Evolutionary conservation across 2,888 invertebrate genomes (phyloP).

Genomic region (Onchidella celtica): DNA sequence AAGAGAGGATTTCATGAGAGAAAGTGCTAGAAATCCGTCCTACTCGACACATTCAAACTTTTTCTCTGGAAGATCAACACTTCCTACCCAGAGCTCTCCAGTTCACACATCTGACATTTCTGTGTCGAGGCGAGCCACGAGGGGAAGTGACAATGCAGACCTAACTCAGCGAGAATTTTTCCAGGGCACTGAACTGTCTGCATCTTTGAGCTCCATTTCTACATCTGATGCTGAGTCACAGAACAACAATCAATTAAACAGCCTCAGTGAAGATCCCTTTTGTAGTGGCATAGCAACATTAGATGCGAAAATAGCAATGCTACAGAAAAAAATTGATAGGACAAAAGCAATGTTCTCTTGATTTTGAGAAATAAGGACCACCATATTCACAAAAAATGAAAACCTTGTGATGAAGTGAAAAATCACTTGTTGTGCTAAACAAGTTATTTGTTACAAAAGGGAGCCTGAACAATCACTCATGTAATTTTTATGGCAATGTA

Average conservation of each 20-base stretch:
- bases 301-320: constrained; percentile 73
- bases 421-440: too few relatives aligned
- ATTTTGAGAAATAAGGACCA: too few relatives aligned
- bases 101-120: constrained; percentile 28
- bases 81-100: constrained; percentile 10
- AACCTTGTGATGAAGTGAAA: not conserved
- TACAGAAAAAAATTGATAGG: constrained; percentile 69
- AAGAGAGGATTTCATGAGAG: not conserved
- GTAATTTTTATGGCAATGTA: too few relatives aligned
- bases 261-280: constrained; percentile 67
- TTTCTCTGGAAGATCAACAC: constrained; percentile 1
- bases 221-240: constrained; percentile 58
- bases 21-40: not conserved
- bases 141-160: constrained; percentile 19
- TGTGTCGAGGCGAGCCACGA: constrained; percentile 43
- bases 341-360: constrained; percentile 68
- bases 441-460: too few relatives aligned
- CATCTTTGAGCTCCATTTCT: constrained; percentile 70
- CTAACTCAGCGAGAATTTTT: constrained; percentile 54
- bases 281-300: constrained; percentile 71
- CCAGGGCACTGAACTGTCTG: constrained; percentile 64
- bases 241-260: constrained; percentile 22
- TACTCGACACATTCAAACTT: not conserved
- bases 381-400: not conserved
- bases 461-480: too few relatives aligned